Percentiles rank a stretch among this genome's conserved stretches.
These are phyloP conservation scores for Nipponia nippon DNA, from an alignment of 2,113 vertebrate genomes.

Conservation along the genomic window DNA sequence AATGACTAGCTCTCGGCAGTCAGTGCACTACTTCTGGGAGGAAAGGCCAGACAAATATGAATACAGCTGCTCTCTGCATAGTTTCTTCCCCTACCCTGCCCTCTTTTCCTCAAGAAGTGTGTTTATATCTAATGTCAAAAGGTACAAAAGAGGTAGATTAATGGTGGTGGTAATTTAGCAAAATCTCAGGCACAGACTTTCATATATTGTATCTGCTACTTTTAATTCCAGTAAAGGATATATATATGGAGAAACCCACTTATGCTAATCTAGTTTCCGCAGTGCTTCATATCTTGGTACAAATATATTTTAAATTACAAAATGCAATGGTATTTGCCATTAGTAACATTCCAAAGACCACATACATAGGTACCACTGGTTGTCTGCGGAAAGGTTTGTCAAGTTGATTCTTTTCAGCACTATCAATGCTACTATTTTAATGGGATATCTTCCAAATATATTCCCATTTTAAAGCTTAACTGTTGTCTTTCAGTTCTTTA, in stretches of 20 bases:
- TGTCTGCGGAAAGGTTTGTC: not conserved
- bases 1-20: not conserved
- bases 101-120: not conserved
- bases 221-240: not conserved
- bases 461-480: slow-evolving; percentile 18
- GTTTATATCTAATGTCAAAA: not conserved
- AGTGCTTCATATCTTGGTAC: not conserved
- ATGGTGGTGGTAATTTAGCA: not conserved
- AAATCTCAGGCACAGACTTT: not conserved
- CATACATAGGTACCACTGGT: not conserved
- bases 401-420: not conserved
- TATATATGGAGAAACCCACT: not conserved
- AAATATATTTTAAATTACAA: not conserved
- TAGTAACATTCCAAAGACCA: not conserved
- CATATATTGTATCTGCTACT: not conserved
- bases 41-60: not conserved
- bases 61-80: not conserved
- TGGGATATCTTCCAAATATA: not conserved
- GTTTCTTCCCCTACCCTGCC: not conserved
- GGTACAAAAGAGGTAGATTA: not conserved
- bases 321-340: not conserved
- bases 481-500: slow-evolving; percentile 37
- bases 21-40: not conserved
- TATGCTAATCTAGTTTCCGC: not conserved
- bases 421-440: not conserved